These are phyloP conservation scores for Drosophila punjabiensis DNA, from an alignment of 1,140 invertebrate species.

Conservation along the genomic window DNA sequence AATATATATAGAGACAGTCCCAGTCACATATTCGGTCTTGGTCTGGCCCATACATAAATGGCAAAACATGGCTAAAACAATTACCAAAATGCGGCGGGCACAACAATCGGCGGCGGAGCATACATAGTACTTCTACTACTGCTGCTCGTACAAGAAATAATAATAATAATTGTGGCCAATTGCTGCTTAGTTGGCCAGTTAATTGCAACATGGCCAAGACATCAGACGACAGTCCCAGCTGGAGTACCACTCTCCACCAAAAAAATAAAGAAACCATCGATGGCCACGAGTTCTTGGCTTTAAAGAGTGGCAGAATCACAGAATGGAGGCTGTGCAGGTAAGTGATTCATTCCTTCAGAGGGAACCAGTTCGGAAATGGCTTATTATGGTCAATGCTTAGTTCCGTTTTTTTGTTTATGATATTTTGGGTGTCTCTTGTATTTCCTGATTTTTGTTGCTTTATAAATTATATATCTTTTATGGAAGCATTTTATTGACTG, in stretches of 20 bases:
- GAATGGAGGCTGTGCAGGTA: conserved; percentile 21
- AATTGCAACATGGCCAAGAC: conserved; percentile 77
- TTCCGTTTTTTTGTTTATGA: conserved; percentile 23
- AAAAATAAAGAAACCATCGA: conserved; percentile 10
- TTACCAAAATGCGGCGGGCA: conserved; percentile 65
- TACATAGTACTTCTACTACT: conserved; percentile 17
- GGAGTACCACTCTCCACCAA: conserved; percentile 15
- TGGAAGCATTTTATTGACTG: neutral
- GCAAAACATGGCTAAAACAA: conserved; percentile 82
- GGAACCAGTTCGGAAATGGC: conserved; percentile 36
- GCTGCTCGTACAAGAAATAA: conserved; percentile 67
- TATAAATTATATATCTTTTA: conserved; percentile 1
- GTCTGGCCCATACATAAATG: conserved; percentile 64
- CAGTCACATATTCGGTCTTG: conserved; percentile 55
- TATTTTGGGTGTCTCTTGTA: neutral
- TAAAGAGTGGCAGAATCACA: conserved; percentile 9
- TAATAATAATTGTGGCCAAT: conserved; percentile 83
- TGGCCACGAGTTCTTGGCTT: conserved; percentile 46
- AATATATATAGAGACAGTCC: conserved; percentile 20
- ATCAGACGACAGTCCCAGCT: conserved; percentile 40
- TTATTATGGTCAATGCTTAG: conserved; percentile 1
- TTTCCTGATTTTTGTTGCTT: conserved; percentile 17
- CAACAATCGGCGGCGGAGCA: conserved; percentile 33
- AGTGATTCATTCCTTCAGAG: conserved; percentile 29
- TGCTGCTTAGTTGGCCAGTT: conserved; percentile 80